phyloP scores from a whole-genome alignment of 2,888 invertebrate genomes.

The Xylota sylvarum region DNA sequence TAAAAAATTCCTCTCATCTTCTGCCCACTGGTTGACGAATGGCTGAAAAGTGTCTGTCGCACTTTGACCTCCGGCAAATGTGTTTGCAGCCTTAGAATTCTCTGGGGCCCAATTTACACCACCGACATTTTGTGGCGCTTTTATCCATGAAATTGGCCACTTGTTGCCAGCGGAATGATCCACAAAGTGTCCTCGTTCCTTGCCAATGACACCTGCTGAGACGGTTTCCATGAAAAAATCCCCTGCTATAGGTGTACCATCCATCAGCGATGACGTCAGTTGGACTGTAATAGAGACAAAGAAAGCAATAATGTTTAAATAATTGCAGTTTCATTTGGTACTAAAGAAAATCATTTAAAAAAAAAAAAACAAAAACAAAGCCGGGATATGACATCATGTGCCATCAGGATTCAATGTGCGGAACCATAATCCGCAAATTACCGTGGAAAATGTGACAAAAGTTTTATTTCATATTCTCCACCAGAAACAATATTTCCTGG shows the following conservation, averaged over 20 bases:
- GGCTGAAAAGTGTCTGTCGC: conserved; percentile 67
- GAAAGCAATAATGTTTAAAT: conserved; percentile 34
- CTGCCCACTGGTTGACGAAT: conserved; percentile 65
- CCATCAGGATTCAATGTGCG: neutral
- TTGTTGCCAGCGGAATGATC: conserved; percentile 80
- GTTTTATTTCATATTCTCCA: neutral
- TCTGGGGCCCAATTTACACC: conserved; percentile 72
- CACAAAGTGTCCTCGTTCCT: conserved; percentile 80
- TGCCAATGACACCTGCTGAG: conserved; percentile 77
- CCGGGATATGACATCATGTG: conserved; percentile 19
- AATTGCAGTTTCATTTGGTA: conserved; percentile 11
- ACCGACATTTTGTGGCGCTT: conserved; percentile 78
- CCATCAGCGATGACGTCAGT: conserved; percentile 64
- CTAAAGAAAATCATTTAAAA: neutral
- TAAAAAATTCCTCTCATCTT: conserved; percentile 67
- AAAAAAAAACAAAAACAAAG: neutral
- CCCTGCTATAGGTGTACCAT: conserved; percentile 77
- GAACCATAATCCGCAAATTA: conserved; percentile 11
- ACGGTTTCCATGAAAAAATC: conserved; percentile 80
- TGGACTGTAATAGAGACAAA: conserved; percentile 73
- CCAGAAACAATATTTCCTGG: conserved; percentile 9
- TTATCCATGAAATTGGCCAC: conserved; percentile 81
- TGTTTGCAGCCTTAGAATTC: conserved; percentile 42
- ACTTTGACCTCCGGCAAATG: conserved; percentile 48
- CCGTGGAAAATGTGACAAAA: conserved; percentile 15